Evolutionary conservation across 2,888 invertebrate genomes (phyloP), one percentile per base, ranked within the genome.

Genomic region (Hofmannophila pseudospretella): DNA sequence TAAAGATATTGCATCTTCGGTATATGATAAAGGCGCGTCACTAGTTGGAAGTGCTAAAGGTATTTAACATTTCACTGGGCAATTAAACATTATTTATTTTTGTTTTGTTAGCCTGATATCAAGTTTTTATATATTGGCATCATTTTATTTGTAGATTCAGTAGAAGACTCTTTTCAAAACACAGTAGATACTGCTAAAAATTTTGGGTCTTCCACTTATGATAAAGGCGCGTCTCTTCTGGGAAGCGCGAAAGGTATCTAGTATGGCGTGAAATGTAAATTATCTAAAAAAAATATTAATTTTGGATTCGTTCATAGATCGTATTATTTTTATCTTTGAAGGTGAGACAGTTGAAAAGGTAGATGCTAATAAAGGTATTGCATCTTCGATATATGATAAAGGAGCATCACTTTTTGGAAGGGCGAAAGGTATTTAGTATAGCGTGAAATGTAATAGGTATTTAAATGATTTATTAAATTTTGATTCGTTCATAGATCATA

Each of bases 1-100:
- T 10, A 73, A 69, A 49, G 67, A 58, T 49, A 55, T 58, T 20
- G 65, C 75, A 4, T 54, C 67, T n/a, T 49, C 70, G 10, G 67
- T 64, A 31, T 49, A 64, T 40, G 69, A 69, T 31, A 72, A 71
- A 32, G 64, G 76, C 30, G 49, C 62, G 36, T 55, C 65, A 12
- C 43, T 70, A 22, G 62, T 67, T 36, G 66, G 61, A 41, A 54
- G 20, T 20, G 20, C 20, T 20, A 20, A 20, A 20, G 20, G 20
- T 20, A 20, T 5, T 19, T 11, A n/a, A n/a, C 3, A 29, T 13
- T 13, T 2, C 5, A n/a, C n/a, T n/a, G n/a, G n/a, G n/a, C n/a
- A n/a, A n/a, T n/a, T n/a, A n/a, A n/a, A n/a, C n/a, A n/a, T n/a
- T n/a, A n/a, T n/a, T n/a, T n/a, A n/a, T n/a, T 30, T 7, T 19